phyloP scores from a whole-genome alignment of 1,140 invertebrate species.

The Drosophila suzukii region DNA sequence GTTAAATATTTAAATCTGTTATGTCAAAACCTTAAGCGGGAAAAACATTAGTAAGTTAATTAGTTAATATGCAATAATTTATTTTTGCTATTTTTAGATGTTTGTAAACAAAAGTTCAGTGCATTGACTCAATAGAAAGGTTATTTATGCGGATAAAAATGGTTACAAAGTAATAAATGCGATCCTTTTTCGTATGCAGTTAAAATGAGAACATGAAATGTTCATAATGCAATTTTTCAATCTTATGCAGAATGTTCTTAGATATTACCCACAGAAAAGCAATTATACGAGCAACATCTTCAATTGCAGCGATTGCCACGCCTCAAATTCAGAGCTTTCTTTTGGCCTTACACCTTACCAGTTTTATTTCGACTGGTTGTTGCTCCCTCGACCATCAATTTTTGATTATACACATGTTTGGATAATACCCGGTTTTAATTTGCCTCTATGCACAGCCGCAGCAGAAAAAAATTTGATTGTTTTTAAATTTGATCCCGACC shows the following conservation, averaged over 20 bases:
- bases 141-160: no score
- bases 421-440: slow-evolving; percentile 57
- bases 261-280: slow-evolving; percentile 10
- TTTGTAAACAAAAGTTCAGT: no score
- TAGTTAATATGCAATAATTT: no score
- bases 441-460: slow-evolving; percentile 46
- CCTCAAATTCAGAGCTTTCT: slow-evolving; percentile 30
- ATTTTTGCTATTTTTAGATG: no score
- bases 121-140: no score
- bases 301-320: slow-evolving; percentile 23
- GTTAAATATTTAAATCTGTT: no score
- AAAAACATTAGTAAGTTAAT: no score
- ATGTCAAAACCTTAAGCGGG: no score
- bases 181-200: neutral
- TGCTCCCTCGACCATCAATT: slow-evolving; percentile 11
- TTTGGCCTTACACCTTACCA: slow-evolving; percentile 21
- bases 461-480: slow-evolving; percentile 61
- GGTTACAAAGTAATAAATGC: neutral
- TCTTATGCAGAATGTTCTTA: neutral
- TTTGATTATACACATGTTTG: slow-evolving; percentile 32
- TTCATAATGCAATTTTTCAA: neutral
- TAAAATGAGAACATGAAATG: neutral
- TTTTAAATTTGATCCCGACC: slow-evolving; percentile 68
- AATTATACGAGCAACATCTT: slow-evolving; percentile 25
- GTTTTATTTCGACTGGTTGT: slow-evolving; percentile 15